Base-by-base conservation (phyloP, 2,888 invertebrate species). In the Lottia gigantea region DNA sequence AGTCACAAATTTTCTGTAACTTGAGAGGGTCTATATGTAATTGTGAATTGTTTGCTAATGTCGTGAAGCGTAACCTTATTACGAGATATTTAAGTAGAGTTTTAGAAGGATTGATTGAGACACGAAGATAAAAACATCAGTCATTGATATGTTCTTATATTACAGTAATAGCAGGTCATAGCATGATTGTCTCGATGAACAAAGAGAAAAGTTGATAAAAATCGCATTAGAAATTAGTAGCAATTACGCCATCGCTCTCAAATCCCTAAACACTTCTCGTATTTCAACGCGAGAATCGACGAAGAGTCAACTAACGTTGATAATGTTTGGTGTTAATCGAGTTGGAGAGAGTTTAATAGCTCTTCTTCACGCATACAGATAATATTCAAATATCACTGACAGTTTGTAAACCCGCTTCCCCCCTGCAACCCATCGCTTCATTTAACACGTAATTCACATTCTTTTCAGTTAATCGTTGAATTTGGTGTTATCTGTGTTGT, bases 211-310 rank as follows among this genome's bases (percentile, higher is more conserved):
- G 19, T 23, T 55, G 55, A 55, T 55, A 55, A 55, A 55, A 55
- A 55, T 23, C 23, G 23, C 55, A 55, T 55, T 55, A 55, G 55
- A 55, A 55, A 55, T 55, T 55, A 55, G 55, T 55, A 55, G 55
- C 55, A 55, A 55, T 55, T 55, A 55, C 55, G 23, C 55, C 55
- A 55, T 55, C 23, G 55, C 55, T 19, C 55, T n/a, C 55, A 55
- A 55, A 23, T 55, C 55, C 55, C 55, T 55, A 23, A 55, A 55
- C 55, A 55, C 55, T 55, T 55, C 55, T 55, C 55, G 55, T 55
- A 11, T 55, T 23, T 55, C 55, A 55, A 55, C 55, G 55, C 55
- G 55, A 55, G 55, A 55, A n/a, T 55, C 55, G 23, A 55, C 55
- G 55, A 55, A 23, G 55, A 55, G 55, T 55, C 55, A 55, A 55